A percentile compares a stretch with the other conserved stretches of the same genome.
Conservation (phyloP, 2,888 invertebrate species). For the Aphidius colemani region DNA sequence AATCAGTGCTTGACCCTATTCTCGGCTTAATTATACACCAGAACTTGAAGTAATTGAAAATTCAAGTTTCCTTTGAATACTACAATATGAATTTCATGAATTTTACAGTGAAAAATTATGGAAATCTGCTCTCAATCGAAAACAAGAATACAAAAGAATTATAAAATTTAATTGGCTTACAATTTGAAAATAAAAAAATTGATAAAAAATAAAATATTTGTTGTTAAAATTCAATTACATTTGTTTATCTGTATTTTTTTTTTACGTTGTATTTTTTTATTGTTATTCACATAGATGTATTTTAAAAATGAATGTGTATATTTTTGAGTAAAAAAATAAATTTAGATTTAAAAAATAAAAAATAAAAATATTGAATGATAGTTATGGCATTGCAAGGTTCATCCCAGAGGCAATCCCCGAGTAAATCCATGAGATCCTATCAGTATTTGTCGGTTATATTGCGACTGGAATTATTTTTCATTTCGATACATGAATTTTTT, state of each 20-base stretch:
- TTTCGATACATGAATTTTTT: background rate
- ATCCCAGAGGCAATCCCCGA: conserved; percentile 8
- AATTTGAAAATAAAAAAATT: background rate
- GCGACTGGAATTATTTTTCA: conserved; percentile 4
- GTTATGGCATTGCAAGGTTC: background rate
- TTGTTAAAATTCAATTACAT: too few species aligned
- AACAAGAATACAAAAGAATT: background rate
- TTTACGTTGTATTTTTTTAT: background rate
- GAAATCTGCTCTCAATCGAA: too few species aligned
- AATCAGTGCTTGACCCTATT: conserved; percentile 18
- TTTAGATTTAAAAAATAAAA: background rate
- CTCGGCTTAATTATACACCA: conserved; percentile 18
- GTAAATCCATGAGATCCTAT: conserved; percentile 4
- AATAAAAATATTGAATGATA: background rate
- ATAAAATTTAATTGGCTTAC: background rate
- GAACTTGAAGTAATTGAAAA: conserved; percentile 15
- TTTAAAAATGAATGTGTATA: too few species aligned
- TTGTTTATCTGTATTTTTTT: background rate
- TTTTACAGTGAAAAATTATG: too few species aligned
- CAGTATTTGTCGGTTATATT: background rate
- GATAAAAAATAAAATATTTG: too few species aligned
- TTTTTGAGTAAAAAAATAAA: too few species aligned
- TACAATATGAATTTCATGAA: conserved; percentile 11
- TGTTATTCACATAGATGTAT: too few species aligned
- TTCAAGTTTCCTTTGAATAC: conserved; percentile 18